These are phyloP conservation scores for Dufourea novaeangliae DNA, from an alignment of 1,140 invertebrate species.

Conservation along the genomic window DNA sequence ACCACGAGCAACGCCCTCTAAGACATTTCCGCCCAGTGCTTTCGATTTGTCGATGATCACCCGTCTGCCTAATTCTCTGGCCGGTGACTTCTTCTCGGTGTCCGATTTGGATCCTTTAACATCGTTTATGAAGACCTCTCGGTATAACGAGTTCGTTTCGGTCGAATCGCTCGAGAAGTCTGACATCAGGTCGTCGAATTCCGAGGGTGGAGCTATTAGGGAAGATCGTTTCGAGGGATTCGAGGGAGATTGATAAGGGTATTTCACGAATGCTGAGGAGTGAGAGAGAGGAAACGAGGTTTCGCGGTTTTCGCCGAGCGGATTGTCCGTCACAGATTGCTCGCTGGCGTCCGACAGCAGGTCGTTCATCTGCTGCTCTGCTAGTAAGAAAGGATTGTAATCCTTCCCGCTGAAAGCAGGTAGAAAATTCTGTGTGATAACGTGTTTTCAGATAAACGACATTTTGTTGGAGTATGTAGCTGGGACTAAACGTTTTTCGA, in stretches of 20 bases:
- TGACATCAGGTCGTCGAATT: constrained; percentile 76
- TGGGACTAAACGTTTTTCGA: too few relatives aligned
- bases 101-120: not conserved
- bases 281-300: constrained; percentile 73
- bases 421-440: not conserved
- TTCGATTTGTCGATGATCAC: constrained; percentile 75
- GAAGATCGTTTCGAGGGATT: constrained; percentile 69
- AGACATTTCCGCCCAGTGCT: constrained; percentile 60
- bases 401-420: constrained; percentile 78
- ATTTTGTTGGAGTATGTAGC: not conserved
- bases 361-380: constrained; percentile 87
- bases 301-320: constrained; percentile 43
- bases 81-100: constrained; percentile 26
- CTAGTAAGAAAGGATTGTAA: constrained; percentile 86
- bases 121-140: constrained; percentile 57
- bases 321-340: constrained; percentile 65
- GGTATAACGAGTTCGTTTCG: constrained; percentile 72
- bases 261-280: constrained; percentile 80
- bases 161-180: constrained; percentile 76
- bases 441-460: not conserved
- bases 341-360: constrained; percentile 81
- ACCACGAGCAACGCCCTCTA: constrained; percentile 35
- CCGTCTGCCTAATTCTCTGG: constrained; percentile 67
- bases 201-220: constrained; percentile 78
- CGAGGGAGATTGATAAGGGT: constrained; percentile 41